These are phyloP conservation scores for Monodelphis domestica DNA, from an alignment of 2,797 vertebrate species.

Conservation along the genomic window DNA sequence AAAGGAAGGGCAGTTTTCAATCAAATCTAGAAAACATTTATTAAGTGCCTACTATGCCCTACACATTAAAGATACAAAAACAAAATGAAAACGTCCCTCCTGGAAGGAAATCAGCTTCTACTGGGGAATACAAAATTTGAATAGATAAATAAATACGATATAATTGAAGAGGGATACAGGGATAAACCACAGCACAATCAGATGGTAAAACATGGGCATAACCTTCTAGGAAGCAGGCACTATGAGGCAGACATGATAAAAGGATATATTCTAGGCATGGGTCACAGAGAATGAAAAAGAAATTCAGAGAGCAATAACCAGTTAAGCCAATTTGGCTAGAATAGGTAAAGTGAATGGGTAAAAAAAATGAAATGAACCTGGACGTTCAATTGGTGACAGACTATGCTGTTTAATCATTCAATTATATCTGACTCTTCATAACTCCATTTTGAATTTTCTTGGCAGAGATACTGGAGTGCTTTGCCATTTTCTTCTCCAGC, in stretches of 20 bases:
- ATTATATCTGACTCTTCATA: no score
- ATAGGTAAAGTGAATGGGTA: no score
- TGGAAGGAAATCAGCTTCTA: not conserved
- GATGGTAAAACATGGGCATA: not conserved
- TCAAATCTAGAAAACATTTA: not conserved
- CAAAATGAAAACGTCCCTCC: not conserved
- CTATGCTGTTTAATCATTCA: no score
- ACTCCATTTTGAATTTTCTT: no score
- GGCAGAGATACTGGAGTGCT: no score
- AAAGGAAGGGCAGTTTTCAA: not conserved
- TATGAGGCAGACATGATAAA: not conserved
- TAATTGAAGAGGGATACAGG: not conserved
- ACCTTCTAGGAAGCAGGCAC: not conserved
- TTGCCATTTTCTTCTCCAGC: no score
- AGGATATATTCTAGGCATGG: not conserved
- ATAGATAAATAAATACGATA: not conserved
- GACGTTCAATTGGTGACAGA: no score
- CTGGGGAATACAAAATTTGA: not conserved
- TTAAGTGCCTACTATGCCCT: not conserved
- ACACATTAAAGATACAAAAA: not conserved
- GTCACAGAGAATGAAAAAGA: not conserved
- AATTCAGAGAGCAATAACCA: not conserved
- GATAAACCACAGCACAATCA: not conserved
- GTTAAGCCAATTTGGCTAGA: no score
- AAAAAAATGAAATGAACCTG: no score